phyloP scores from a whole-genome alignment of 2,113 vertebrate species.

The Nyctereutes procyonoides region DNA sequence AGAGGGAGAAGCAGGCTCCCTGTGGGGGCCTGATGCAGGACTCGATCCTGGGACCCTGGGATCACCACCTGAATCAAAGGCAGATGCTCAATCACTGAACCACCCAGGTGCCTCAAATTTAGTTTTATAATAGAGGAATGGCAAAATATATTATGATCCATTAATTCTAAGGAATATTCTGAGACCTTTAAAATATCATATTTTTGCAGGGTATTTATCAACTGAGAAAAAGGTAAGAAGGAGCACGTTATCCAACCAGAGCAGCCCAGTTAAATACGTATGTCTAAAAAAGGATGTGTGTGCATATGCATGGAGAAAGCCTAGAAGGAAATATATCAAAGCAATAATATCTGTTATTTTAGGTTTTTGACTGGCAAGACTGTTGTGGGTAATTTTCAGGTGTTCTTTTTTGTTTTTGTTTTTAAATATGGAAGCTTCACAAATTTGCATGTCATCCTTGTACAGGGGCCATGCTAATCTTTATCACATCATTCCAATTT shows the following conservation, averaged over 20 bases:
- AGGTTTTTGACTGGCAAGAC: neutral
- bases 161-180: neutral
- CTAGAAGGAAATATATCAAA: neutral
- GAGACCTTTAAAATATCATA: neutral
- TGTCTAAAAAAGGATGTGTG: neutral
- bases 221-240: conserved; percentile 32
- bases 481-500: neutral
- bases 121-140: neutral
- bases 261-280: neutral
- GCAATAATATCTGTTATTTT: neutral
- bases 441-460: neutral
- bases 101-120: neutral
- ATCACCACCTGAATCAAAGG: too few relatives aligned
- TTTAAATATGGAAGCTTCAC: neutral
- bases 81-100: too few relatives aligned
- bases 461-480: neutral
- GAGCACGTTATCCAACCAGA: neutral
- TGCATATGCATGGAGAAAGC: neutral
- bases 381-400: neutral
- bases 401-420: too few relatives aligned
- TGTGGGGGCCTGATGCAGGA: too few relatives aligned
- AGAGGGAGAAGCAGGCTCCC: too few relatives aligned
- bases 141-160: neutral
- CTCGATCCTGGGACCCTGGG: too few relatives aligned
- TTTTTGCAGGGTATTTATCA: neutral